Base-by-base conservation (phyloP, 2,797 vertebrate species). In the Threskiornis aethiopicus region DNA sequence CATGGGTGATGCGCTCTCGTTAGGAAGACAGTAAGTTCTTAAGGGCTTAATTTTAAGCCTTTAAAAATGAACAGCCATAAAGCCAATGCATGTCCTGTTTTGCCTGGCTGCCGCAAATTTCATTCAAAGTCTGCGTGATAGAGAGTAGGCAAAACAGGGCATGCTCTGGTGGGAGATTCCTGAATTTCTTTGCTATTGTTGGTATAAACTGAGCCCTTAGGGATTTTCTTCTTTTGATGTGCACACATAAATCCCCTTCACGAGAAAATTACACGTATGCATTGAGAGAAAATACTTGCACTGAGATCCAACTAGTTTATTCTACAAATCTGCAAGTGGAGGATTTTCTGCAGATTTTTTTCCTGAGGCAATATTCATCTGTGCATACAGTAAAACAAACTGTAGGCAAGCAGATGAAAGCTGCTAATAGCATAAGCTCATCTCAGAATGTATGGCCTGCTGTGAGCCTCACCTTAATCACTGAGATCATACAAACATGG, bases 211-310 rank as follows among this genome's bases (percentile, higher is more conserved):
- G 62, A 95, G 80, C 91, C 96, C 90, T 84, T 66, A 69, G 93
- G 95, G 85, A 81, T 94, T 81, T 93, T 94, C 57, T 58, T 85
- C 85, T 88, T 95, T 95, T 96, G 94, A 97, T 94, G 93, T 93
- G 77, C 85, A 55, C 64, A 12, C 35, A 88, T 72, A 90, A 96
- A 91, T 84, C 62, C 70, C 62, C 55, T 90, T 86, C 89, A 86
- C 0, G 1, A 73, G 69, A 71, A 89, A 95, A 93, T 91, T 78
- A 61, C 5, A 11, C 1, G 0, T 57, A 66, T 88, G 89, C 87
- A 76, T 22, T 37, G 82, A 88, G 46, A 94, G 58, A 67, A 95
- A 72, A 76, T 52, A 57, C 54, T 88, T 47, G 72, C 69, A 31
- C 51, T 58, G 5, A 52, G 83, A 90, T 95, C 70, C 91, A 84